Conservation (phyloP, 1,140 invertebrate species). For the Hycleus cichorii region DNA sequence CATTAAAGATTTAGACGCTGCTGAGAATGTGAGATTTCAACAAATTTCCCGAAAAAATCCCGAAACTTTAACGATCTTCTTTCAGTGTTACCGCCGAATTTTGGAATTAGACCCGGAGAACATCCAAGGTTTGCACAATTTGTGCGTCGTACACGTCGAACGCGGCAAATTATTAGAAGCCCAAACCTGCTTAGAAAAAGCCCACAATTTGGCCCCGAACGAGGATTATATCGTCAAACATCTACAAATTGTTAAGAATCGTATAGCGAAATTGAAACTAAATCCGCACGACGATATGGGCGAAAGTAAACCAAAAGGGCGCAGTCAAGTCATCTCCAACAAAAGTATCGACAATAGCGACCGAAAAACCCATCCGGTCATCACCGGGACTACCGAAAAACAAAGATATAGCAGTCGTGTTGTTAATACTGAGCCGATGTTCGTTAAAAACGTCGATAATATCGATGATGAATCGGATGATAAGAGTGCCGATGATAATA, state of each 20-base stretch:
- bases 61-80: slow-evolving; percentile 8
- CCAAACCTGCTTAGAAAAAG: slow-evolving; percentile 73
- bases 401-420: slow-evolving; percentile 40
- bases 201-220: slow-evolving; percentile 69
- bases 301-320: slow-evolving; percentile 24
- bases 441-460: slow-evolving; percentile 38
- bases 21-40: slow-evolving; percentile 65
- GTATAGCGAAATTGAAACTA: slow-evolving; percentile 48
- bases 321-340: slow-evolving; percentile 37
- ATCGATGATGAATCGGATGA: slow-evolving; percentile 22
- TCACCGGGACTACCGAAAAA: slow-evolving; percentile 37
- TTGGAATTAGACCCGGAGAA: slow-evolving; percentile 82
- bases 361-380: slow-evolving; percentile 35
- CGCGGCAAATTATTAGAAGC: slow-evolving; percentile 74
- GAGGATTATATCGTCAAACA: slow-evolving; percentile 89
- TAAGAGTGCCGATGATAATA: slow-evolving; percentile 3
- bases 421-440: slow-evolving; percentile 40
- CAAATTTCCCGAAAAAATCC: background rate
- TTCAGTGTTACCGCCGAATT: slow-evolving; percentile 83
- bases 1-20: slow-evolving; percentile 87
- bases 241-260: slow-evolving; percentile 72
- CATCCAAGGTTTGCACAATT: slow-evolving; percentile 90
- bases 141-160: slow-evolving; percentile 93
- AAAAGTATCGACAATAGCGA: slow-evolving; percentile 38
- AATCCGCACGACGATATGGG: slow-evolving; percentile 24